Percentiles rank a stretch among this genome's conserved stretches.
Evolutionary conservation across 2,888 invertebrate genomes (phyloP).

Genomic region (Leucania comma): DNA sequence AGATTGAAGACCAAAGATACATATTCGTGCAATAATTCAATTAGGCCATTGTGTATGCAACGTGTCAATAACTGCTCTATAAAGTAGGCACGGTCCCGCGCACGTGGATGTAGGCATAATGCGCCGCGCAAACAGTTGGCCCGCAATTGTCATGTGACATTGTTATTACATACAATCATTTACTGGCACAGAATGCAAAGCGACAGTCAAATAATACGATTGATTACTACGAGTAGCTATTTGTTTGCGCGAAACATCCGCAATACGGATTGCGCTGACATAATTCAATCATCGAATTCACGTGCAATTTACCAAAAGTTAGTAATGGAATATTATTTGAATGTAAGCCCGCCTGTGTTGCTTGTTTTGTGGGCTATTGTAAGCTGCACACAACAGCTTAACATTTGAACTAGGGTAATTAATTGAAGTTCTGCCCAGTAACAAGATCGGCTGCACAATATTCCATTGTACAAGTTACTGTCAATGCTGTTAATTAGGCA

Average conservation of each 20-base stretch:
- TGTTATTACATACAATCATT: constrained; percentile 70
- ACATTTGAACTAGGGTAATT: constrained; percentile 81
- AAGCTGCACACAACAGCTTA: constrained; percentile 75
- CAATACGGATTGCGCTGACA: constrained; percentile 75
- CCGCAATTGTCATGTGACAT: constrained; percentile 63
- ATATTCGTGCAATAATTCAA: constrained; percentile 43
- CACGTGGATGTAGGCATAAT: constrained; percentile 39
- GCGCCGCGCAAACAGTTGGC: constrained; percentile 40
- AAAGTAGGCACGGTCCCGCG: constrained; percentile 21
- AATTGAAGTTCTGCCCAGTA: constrained; percentile 75
- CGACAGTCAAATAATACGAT: constrained; percentile 79
- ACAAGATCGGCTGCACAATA: constrained; percentile 63
- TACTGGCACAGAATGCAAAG: constrained; percentile 63
- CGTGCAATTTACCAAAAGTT: constrained; percentile 75
- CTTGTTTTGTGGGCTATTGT: constrained; percentile 64
- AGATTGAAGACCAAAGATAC: constrained; percentile 10
- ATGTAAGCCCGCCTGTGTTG: constrained; percentile 56
- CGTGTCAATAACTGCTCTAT: constrained; percentile 45
- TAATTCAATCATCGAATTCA: constrained; percentile 81
- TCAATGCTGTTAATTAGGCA: background rate
- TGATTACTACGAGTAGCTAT: constrained; percentile 81
- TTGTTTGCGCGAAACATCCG: constrained; percentile 79
- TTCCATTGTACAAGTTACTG: constrained; percentile 37
- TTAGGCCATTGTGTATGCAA: constrained; percentile 33
- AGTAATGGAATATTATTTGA: constrained; percentile 63